Conservation (phyloP, 2,113 vertebrate genomes). For the Dasypus novemcinctus region DNA sequence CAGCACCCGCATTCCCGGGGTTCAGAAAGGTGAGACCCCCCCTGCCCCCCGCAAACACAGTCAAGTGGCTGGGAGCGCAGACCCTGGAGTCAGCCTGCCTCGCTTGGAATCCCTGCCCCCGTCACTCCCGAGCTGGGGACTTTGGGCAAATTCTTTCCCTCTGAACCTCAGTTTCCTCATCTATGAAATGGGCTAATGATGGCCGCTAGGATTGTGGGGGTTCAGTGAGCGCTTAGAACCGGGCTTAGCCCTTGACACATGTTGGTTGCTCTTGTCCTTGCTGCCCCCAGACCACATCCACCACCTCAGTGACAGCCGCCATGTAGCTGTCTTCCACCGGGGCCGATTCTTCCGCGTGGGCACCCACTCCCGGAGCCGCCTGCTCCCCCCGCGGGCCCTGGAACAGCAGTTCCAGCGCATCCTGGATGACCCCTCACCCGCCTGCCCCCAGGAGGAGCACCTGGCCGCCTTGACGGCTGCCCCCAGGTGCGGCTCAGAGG, state of each 20-base stretch:
- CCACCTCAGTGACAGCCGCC: conserved; percentile 89
- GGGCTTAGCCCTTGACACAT: neutral
- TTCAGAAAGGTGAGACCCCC: conserved; percentile 85
- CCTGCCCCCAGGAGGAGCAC: conserved; percentile 87
- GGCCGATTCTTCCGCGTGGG: conserved; percentile 90
- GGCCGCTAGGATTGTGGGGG: no score
- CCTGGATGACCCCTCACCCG: conserved; percentile 85
- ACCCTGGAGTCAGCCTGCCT: no score
- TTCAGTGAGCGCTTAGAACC: neutral
- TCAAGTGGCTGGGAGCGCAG: accelerated
- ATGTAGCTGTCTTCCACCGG: conserved; percentile 89
- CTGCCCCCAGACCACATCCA: conserved; percentile 84
- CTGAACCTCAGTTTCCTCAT: neutral
- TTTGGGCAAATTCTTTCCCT: neutral
- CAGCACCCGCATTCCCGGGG: conserved; percentile 88
- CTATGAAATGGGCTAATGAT: neutral
- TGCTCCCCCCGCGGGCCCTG: conserved; percentile 89
- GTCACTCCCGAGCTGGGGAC: neutral
- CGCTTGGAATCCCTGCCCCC: neutral
- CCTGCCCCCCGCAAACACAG: neutral
- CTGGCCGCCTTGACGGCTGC: conserved; percentile 90
- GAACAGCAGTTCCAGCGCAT: conserved; percentile 92
- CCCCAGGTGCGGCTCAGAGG: conserved; percentile 83
- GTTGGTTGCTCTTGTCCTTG: neutral
- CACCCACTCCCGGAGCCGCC: conserved; percentile 82